Evolutionary conservation across 64 coral and sea anemone genomes (phyloP).

Genomic region (Anthopleura sola): DNA sequence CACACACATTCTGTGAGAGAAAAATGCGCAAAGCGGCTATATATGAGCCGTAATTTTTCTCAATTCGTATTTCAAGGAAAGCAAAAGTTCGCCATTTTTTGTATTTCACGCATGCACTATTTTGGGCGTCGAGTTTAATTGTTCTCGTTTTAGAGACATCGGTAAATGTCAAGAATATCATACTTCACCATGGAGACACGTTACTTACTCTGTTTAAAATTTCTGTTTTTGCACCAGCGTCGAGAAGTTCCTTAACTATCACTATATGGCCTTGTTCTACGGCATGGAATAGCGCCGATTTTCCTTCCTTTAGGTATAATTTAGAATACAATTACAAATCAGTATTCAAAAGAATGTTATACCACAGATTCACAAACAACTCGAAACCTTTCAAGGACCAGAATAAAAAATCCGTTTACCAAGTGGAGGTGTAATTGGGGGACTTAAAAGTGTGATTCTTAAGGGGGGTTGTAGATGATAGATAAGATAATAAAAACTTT

Average conservation of each 20-base stretch:
- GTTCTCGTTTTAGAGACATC: no score
- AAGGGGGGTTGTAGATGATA: neutral
- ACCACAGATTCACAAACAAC: no score
- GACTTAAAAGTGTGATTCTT: neutral
- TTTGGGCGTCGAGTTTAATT: no score
- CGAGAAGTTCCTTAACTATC: slow-evolving; percentile 82
- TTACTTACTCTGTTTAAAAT: slow-evolving; percentile 66
- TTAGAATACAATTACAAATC: neutral
- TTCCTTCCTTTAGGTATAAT: slow-evolving; percentile 49
- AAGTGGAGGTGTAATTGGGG: neutral
- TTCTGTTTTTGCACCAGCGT: slow-evolving; percentile 88
- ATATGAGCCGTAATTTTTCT: no score
- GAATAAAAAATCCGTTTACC: no score
- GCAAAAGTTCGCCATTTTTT: no score
- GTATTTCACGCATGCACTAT: no score
- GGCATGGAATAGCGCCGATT: slow-evolving; percentile 88
- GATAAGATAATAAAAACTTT: neutral
- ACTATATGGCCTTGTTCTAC: slow-evolving; percentile 82
- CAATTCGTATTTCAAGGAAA: no score
- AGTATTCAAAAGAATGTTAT: neutral
- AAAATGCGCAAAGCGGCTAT: no score
- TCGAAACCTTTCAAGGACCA: no score
- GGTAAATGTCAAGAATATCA: no score
- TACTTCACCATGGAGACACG: neutral
- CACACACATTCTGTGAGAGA: no score